These are phyloP conservation scores for Laterallus jamaicensis DNA, from an alignment of 2,113 vertebrate genomes.

Conservation along the genomic window DNA sequence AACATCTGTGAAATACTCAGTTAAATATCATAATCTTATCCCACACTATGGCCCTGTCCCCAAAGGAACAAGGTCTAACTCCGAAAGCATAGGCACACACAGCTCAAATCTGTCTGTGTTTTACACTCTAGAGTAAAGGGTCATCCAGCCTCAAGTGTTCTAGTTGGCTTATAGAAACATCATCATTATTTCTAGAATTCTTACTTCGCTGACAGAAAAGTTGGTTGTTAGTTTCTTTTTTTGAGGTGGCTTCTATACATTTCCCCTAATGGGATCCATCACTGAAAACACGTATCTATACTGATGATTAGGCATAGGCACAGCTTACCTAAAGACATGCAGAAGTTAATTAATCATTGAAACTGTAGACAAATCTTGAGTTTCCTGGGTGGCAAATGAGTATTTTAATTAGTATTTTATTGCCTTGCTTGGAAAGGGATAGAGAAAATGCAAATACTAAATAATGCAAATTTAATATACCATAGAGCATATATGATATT, in stretches of 20 bases:
- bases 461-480: conserved; percentile 66
- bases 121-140: neutral
- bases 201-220: neutral
- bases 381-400: conserved; percentile 19
- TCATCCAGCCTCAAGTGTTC: neutral
- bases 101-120: neutral
- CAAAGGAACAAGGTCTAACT: neutral
- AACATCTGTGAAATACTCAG: neutral
- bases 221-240: neutral
- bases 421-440: conserved; percentile 11
- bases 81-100: neutral
- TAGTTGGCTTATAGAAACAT: neutral
- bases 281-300: neutral
- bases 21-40: neutral
- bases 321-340: neutral
- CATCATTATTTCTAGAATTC: neutral
- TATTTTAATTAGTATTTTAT: conserved; percentile 58
- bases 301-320: neutral
- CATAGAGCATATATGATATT: neutral
- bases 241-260: neutral
- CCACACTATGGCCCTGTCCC: neutral
- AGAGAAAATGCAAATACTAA: conserved; percentile 42
- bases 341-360: conserved; percentile 60
- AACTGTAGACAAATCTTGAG: conserved; percentile 26
- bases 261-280: neutral